Percentiles rank a stretch among this genome's conserved stretches.
Evolutionary conservation across 2,797 vertebrate species (phyloP).

Genomic region (Myioborus melanocephalus): DNA sequence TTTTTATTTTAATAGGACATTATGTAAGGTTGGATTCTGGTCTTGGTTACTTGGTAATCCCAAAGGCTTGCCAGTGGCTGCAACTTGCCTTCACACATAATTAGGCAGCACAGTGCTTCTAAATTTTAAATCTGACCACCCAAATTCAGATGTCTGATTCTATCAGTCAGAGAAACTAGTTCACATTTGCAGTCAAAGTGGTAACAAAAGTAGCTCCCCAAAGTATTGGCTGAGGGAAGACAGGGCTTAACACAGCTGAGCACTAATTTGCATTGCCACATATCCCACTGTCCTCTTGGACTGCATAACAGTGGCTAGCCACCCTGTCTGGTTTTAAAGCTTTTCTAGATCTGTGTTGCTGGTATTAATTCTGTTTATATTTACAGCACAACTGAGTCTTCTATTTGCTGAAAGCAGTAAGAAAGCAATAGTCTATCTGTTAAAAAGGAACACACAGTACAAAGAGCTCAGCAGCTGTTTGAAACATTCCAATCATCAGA

Average conservation of each 20-base stretch:
- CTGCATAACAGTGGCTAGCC: background rate
- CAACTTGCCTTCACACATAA: background rate
- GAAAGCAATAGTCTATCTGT: background rate
- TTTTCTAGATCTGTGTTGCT: background rate
- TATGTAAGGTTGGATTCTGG: background rate
- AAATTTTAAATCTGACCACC: background rate
- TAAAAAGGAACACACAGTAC: background rate
- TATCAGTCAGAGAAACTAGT: background rate
- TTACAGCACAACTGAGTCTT: background rate
- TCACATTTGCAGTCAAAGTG: background rate
- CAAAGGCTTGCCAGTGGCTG: background rate
- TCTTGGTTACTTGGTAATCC: background rate
- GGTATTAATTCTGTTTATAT: constrained; percentile 2
- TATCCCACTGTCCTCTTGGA: background rate
- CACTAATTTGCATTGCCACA: background rate
- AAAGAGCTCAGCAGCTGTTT: constrained; percentile 25
- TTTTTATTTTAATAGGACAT: background rate
- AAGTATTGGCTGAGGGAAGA: background rate
- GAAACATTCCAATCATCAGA: constrained; percentile 7
- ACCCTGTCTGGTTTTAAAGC: background rate
- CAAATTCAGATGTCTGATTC: background rate
- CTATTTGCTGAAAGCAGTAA: background rate
- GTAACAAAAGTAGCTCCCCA: background rate
- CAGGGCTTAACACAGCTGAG: background rate
- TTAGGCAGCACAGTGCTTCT: background rate